Percentiles rank a stretch among this genome's conserved stretches.
These are phyloP conservation scores for Channa argus DNA, from an alignment of 2,113 vertebrate species.

Conservation along the genomic window DNA sequence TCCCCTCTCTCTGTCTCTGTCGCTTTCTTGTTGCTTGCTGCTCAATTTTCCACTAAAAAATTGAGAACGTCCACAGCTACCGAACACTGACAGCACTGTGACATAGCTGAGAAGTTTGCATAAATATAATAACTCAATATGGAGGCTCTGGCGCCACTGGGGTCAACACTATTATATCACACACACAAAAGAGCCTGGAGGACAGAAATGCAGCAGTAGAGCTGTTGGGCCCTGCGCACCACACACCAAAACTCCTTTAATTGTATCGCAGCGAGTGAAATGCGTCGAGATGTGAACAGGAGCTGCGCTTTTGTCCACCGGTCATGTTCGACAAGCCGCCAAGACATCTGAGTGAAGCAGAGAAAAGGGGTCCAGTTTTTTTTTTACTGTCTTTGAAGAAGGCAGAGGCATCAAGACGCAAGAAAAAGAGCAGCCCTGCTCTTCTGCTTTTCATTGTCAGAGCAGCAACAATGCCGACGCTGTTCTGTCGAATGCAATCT, in stretches of 20 bases:
- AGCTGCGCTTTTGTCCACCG: conserved; percentile 16
- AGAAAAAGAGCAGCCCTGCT: background rate
- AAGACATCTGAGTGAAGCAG: background rate
- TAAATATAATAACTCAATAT: conserved; percentile 74
- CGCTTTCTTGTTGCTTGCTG: conserved; percentile 9
- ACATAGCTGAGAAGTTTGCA: conserved; percentile 69
- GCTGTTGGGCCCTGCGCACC: conserved; percentile 21
- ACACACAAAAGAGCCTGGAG: conserved; percentile 54
- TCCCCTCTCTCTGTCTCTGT: conserved; percentile 7
- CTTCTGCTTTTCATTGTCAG: conserved; percentile 7
- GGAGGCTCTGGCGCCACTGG: conserved; percentile 52
- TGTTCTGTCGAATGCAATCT: conserved; percentile 39
- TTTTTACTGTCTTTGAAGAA: conserved; percentile 7
- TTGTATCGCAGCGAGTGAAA: conserved; percentile 20
- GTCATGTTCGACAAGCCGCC: background rate
- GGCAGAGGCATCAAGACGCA: background rate
- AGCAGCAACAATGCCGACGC: background rate
- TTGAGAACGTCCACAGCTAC: conserved; percentile 42
- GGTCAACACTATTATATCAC: conserved; percentile 73
- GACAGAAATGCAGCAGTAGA: conserved; percentile 13
- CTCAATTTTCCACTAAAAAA: conserved; percentile 59
- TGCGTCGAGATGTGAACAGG: too few relatives aligned
- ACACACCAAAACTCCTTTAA: conserved; percentile 31
- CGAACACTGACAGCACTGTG: conserved; percentile 54
- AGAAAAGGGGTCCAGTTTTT: conserved; percentile 20